A percentile compares a stretch with the other conserved stretches of the same genome.
Conservation (phyloP, 2,888 invertebrate genomes). For the Yponomeuta cagnagella region DNA sequence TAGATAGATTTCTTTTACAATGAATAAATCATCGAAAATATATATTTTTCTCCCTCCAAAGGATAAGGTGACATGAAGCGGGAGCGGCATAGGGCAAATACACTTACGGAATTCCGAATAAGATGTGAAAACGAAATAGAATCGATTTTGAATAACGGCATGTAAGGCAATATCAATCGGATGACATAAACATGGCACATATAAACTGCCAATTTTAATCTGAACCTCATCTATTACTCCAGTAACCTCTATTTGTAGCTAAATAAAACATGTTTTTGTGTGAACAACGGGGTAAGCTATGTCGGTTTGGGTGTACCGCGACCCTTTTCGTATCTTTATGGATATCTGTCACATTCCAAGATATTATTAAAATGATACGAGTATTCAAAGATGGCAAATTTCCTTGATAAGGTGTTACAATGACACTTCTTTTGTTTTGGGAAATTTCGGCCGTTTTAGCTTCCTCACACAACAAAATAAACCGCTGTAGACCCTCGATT, state of each 20-base stretch:
- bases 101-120: slow-evolving; percentile 4
- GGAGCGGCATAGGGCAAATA: neutral
- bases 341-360: slow-evolving; percentile 34
- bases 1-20: neutral
- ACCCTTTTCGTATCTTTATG: slow-evolving; percentile 11
- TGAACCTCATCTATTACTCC: neutral
- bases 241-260: neutral
- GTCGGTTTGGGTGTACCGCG: neutral
- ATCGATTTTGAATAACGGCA: slow-evolving; percentile 56
- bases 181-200: slow-evolving; percentile 47
- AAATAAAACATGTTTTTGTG: neutral
- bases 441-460: too few species aligned
- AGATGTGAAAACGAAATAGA: slow-evolving; percentile 25
- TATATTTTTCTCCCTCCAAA: neutral
- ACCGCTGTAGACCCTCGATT: too few species aligned
- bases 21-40: neutral
- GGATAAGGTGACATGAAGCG: neutral
- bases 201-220: neutral
- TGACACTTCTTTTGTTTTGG: neutral
- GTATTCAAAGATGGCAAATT: slow-evolving; percentile 21
- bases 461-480: too few species aligned
- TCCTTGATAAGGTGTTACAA: neutral
- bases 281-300: neutral
- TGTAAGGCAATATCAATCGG: slow-evolving; percentile 57
- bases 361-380: slow-evolving; percentile 33